Conservation (phyloP, 1,140 invertebrate species). For the Coelopa frigida region DNA sequence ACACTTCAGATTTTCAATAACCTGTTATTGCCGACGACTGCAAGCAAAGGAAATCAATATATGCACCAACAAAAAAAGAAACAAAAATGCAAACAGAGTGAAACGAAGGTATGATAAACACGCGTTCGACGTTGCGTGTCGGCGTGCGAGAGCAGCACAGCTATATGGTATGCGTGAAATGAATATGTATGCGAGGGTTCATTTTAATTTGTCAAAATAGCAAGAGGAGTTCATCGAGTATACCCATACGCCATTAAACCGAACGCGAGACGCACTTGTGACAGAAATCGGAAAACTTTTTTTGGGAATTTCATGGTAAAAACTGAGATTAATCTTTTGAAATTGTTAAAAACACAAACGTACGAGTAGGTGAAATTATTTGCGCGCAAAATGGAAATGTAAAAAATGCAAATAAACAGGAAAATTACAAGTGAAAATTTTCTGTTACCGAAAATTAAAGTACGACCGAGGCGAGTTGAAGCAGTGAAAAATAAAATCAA, state of each 20-base stretch:
- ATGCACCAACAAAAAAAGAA: neutral
- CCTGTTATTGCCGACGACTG: constrained; percentile 3
- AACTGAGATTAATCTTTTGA: neutral
- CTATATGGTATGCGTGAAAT: neutral
- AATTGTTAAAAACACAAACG: neutral
- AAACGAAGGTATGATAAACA: no score
- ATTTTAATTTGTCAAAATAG: constrained; percentile 10
- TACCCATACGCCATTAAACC: constrained; percentile 10
- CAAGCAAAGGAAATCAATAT: constrained; percentile 7
- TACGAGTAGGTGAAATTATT: neutral
- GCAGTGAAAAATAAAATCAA: constrained; percentile 10
- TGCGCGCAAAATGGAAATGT: constrained; percentile 10
- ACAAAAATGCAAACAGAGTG: constrained; percentile 5
- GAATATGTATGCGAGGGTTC: no score
- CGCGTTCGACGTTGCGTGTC: no score
- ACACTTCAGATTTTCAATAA: constrained; percentile 4
- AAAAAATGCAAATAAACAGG: constrained; percentile 12
- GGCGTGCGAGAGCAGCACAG: constrained; percentile 1
- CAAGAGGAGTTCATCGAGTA: constrained; percentile 1
- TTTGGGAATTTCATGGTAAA: constrained; percentile 2
- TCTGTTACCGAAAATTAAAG: constrained; percentile 4
- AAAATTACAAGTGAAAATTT: constrained; percentile 14
- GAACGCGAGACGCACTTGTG: constrained; percentile 16
- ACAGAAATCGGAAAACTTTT: constrained; percentile 5
- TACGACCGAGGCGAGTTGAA: constrained; percentile 4